Conservation (phyloP, 2,113 vertebrate genomes). For the Ophthalmolycus amberensis region DNA sequence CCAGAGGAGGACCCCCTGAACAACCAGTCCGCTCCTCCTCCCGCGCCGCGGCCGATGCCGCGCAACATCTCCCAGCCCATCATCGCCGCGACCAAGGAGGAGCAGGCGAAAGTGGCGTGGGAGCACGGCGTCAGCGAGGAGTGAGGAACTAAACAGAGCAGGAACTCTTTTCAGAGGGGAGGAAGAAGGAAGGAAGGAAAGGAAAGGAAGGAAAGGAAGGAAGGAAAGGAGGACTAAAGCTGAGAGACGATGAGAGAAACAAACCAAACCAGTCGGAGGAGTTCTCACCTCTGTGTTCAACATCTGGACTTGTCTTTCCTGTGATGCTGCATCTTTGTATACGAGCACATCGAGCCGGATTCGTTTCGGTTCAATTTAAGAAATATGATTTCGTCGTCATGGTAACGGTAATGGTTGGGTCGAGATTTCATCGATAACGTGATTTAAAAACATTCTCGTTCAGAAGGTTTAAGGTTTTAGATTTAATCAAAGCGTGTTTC, state of each 20-base stretch:
- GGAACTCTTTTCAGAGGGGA: neutral
- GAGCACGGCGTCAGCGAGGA: constrained; percentile 91
- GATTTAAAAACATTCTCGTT: neutral
- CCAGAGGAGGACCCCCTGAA: constrained; percentile 86
- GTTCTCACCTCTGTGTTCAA: too few species aligned
- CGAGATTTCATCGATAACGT: neutral
- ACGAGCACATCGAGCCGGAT: neutral
- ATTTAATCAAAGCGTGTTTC: neutral
- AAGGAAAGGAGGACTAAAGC: too few species aligned
- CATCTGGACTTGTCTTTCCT: neutral
- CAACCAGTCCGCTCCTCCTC: constrained; percentile 43
- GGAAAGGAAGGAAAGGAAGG: too few species aligned
- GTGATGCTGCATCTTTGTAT: neutral
- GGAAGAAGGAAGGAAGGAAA: neutral
- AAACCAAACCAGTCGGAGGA: constrained; percentile 3
- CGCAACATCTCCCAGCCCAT: constrained; percentile 90
- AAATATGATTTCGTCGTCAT: neutral
- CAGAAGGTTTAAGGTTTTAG: neutral
- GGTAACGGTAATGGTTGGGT: too few species aligned
- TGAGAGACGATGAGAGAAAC: too few species aligned
- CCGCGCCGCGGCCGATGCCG: constrained; percentile 83
- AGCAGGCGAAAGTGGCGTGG: constrained; percentile 94
- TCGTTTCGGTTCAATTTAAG: neutral
- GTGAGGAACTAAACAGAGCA: constrained; percentile 49
- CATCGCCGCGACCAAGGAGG: constrained; percentile 87